These are phyloP conservation scores for Belgica antarctica DNA, from an alignment of 2,888 invertebrate genomes.

Conservation along the genomic window DNA sequence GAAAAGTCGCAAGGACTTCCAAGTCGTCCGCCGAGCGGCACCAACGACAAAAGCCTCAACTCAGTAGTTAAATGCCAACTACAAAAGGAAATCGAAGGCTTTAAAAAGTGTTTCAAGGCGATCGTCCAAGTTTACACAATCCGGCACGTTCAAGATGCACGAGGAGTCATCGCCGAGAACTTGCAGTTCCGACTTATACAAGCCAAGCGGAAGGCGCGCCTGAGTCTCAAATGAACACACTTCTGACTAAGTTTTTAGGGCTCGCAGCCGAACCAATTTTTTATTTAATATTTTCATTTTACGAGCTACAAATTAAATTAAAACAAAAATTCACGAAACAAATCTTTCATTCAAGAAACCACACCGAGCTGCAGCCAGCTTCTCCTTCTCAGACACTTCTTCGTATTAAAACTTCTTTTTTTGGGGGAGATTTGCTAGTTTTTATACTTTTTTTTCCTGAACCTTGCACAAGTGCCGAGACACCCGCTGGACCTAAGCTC, in stretches of 20 bases:
- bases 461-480: not conserved
- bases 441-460: constrained; percentile 1
- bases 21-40: constrained; percentile 18
- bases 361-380: not conserved
- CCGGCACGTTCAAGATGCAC: not conserved
- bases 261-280: not conserved
- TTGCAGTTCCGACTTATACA: not conserved
- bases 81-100: constrained; percentile 16
- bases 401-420: not conserved
- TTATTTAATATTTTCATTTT: constrained; percentile 7
- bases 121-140: constrained; percentile 17
- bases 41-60: constrained; percentile 17
- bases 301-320: not conserved
- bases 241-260: not conserved
- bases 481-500: no score
- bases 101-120: not conserved
- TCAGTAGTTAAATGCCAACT: not conserved
- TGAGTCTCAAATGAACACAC: not conserved
- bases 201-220: not conserved
- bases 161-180: constrained; percentile 28
- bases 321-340: not conserved
- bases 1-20: constrained; percentile 17
- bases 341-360: not conserved
- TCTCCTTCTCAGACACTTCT: not conserved
- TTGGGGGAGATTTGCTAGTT: not conserved